Evolutionary conservation across 2,113 vertebrate species (phyloP).

Genomic region (Phrynosoma blainvillii): DNA sequence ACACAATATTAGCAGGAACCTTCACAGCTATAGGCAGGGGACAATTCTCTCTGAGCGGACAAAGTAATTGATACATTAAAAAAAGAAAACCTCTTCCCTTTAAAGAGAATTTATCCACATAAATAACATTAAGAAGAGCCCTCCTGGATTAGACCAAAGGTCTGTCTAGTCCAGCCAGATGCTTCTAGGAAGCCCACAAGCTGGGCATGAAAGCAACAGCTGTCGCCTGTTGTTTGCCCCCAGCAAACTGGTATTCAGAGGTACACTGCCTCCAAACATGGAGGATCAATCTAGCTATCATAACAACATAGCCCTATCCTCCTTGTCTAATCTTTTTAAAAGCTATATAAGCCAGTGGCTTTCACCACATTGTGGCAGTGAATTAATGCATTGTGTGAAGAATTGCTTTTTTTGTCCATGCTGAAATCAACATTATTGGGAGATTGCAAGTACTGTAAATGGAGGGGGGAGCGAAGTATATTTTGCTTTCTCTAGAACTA

Average conservation of each 20-base stretch:
- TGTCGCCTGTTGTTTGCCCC: neutral
- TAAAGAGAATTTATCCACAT: slow-evolving; percentile 78
- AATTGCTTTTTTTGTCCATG: neutral
- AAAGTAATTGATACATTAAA: slow-evolving; percentile 79
- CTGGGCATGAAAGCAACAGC: neutral
- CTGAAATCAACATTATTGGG: neutral
- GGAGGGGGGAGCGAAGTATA: too few species aligned
- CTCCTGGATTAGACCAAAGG: neutral
- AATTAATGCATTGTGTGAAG: slow-evolving; percentile 2
- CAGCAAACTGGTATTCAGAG: neutral
- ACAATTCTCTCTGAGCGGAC: slow-evolving; percentile 69
- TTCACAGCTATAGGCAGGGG: slow-evolving; percentile 80
- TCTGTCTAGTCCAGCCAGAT: neutral
- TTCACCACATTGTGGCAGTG: neutral
- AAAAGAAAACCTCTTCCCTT: slow-evolving; percentile 60
- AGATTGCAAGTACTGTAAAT: neutral
- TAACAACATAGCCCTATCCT: neutral
- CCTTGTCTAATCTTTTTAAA: neutral
- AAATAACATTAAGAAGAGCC: slow-evolving; percentile 40
- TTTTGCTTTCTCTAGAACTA: neutral
- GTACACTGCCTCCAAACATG: neutral
- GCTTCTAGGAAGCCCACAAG: neutral
- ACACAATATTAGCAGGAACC: slow-evolving; percentile 82
- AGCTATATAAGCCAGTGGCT: neutral
- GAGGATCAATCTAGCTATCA: neutral